These are phyloP conservation scores for Eupithecia dodoneata DNA, from an alignment of 2,888 invertebrate species.

Conservation along the genomic window DNA sequence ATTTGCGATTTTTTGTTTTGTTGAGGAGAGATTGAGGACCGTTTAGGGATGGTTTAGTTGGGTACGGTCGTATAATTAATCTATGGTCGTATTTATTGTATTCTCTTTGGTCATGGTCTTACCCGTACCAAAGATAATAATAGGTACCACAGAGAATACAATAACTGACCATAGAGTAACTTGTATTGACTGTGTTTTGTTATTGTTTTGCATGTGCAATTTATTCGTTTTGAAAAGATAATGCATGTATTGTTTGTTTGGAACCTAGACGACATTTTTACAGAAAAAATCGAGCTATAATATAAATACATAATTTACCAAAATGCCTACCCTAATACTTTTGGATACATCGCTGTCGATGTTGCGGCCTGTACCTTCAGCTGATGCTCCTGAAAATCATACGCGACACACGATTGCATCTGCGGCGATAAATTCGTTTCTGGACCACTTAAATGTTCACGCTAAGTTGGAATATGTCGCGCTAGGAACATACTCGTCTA, in stretches of 20 bases:
- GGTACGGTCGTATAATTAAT: too few relatives aligned
- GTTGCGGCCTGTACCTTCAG: conserved; percentile 71
- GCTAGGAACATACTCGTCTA: conserved; percentile 73
- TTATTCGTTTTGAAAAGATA: too few relatives aligned
- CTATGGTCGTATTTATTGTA: too few relatives aligned
- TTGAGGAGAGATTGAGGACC: too few relatives aligned
- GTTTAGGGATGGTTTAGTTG: too few relatives aligned
- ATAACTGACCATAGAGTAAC: too few relatives aligned
- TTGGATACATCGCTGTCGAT: conserved; percentile 77
- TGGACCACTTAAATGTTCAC: conserved; percentile 73
- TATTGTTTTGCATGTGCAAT: too few relatives aligned
- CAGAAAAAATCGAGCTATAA: neutral
- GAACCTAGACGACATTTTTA: neutral
- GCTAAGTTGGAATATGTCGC: conserved; percentile 77
- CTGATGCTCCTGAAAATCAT: conserved; percentile 70
- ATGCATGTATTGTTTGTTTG: neutral
- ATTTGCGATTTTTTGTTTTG: too few relatives aligned
- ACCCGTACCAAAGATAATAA: too few relatives aligned
- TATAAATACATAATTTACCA: conserved; percentile 30
- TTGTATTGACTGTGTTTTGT: too few relatives aligned
- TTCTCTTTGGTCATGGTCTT: too few relatives aligned
- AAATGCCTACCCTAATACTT: conserved; percentile 76
- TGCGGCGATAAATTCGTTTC: conserved; percentile 72
- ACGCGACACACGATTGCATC: conserved; percentile 72
- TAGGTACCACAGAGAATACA: too few relatives aligned